Percentiles rank a stretch among this genome's conserved stretches.
phyloP scores from a whole-genome alignment of 2,797 vertebrate genomes.

The Anableps anableps region DNA sequence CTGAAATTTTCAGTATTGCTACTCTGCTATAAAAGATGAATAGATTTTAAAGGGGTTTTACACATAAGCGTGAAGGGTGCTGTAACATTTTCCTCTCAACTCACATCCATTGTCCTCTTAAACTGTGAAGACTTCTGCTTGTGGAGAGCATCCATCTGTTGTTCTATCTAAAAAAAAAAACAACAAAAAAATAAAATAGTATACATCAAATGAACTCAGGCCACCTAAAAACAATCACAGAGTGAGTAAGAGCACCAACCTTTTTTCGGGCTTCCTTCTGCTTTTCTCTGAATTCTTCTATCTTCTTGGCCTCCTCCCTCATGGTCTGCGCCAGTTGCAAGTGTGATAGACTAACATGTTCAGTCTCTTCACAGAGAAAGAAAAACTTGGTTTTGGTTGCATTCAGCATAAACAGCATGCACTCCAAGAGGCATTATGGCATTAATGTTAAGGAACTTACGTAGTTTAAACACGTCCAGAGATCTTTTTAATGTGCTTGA shows the following conservation, averaged over 20 bases:
- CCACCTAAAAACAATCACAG: neutral
- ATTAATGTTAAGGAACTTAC: slow-evolving; percentile 81
- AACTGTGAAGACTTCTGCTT: slow-evolving; percentile 89
- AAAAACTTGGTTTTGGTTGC: slow-evolving; percentile 2
- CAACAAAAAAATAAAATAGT: neutral
- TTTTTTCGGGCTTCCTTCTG: slow-evolving; percentile 91
- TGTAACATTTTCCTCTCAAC: slow-evolving; percentile 23
- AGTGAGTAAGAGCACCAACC: slow-evolving; percentile 69
- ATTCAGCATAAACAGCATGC: slow-evolving; percentile 4
- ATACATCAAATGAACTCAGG: neutral
- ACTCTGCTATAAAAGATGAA: neutral
- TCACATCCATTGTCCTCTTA: slow-evolving; percentile 95
- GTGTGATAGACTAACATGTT: slow-evolving; percentile 89
- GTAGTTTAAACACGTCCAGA: slow-evolving; percentile 92
- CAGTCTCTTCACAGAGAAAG: slow-evolving; percentile 81
- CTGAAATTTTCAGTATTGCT: neutral
- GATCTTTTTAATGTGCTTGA: slow-evolving; percentile 90
- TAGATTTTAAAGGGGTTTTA: neutral
- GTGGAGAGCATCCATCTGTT: slow-evolving; percentile 89
- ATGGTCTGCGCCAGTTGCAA: slow-evolving; percentile 90
- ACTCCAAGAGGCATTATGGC: neutral
- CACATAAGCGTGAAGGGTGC: neutral
- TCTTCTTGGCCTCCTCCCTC: slow-evolving; percentile 91
- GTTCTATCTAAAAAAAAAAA: slow-evolving; percentile 85
- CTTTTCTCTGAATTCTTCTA: slow-evolving; percentile 94